Conservation (phyloP, 2,113 vertebrate species). For the Chlamydotis undulata region DNA sequence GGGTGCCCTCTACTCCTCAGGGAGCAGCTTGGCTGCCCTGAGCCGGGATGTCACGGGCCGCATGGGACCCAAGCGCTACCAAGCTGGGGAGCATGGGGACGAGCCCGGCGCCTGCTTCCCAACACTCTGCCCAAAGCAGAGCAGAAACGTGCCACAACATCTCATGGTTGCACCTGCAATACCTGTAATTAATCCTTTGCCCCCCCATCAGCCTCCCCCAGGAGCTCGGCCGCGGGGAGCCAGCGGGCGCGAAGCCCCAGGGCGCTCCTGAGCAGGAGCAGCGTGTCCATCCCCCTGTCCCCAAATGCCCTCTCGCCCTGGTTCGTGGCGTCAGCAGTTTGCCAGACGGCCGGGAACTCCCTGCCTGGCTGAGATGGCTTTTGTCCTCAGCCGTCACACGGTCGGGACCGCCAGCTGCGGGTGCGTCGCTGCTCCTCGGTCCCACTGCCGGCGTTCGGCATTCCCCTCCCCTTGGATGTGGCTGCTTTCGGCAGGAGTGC, state of each 20-base stretch:
- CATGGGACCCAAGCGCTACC: rapidly evolving
- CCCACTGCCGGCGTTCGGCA: rapidly evolving
- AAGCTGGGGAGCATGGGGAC: background rate
- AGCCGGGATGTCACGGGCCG: background rate
- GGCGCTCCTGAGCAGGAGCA: background rate
- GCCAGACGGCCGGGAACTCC: background rate
- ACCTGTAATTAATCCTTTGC: background rate
- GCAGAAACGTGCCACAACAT: background rate
- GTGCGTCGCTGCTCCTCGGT: background rate
- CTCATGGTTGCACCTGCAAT: background rate
- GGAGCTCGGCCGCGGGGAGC: background rate
- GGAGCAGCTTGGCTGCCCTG: background rate
- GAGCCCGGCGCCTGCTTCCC: background rate
- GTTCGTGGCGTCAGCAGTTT: background rate
- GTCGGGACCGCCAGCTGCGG: background rate
- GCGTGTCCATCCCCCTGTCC: background rate
- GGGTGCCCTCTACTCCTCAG: background rate
- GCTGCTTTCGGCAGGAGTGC: background rate
- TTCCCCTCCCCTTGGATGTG: background rate
- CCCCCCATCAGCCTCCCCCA: background rate
- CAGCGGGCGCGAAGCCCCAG: rapidly evolving
- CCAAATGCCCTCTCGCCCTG: background rate
- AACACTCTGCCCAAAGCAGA: background rate
- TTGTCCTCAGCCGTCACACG: background rate
- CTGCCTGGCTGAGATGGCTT: background rate